phyloP scores from a whole-genome alignment of 2,888 invertebrate species.

The Pediacus dermestoides region DNA sequence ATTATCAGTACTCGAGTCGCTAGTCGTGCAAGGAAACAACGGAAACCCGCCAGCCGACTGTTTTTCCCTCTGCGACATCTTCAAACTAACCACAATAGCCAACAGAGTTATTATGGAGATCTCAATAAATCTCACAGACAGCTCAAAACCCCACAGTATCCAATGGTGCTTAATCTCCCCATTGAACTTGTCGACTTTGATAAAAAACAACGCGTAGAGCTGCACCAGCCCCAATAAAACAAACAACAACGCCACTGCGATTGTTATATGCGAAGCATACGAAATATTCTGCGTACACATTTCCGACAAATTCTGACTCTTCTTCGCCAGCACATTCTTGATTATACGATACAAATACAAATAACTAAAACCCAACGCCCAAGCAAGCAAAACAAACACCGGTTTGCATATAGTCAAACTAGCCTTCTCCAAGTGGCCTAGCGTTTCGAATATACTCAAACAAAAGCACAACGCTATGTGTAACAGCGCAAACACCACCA shows the following conservation, averaged over 20 bases:
- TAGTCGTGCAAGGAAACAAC: constrained; percentile 76
- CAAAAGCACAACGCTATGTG: constrained; percentile 79
- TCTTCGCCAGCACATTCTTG: constrained; percentile 69
- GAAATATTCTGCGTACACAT: constrained; percentile 74
- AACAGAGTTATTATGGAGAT: constrained; percentile 81
- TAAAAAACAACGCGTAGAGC: constrained; percentile 73
- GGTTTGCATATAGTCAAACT: constrained; percentile 74
- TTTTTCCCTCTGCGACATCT: constrained; percentile 69
- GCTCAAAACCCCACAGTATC: constrained; percentile 91
- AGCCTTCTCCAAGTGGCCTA: constrained; percentile 46
- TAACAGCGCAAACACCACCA: constrained; percentile 73
- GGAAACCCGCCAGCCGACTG: constrained; percentile 70
- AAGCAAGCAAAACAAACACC: constrained; percentile 80
- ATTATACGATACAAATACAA: constrained; percentile 78
- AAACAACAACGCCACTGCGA: constrained; percentile 82
- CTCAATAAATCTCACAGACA: constrained; percentile 79
- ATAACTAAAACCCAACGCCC: constrained; percentile 80
- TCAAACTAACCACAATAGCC: constrained; percentile 78
- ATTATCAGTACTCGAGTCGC: constrained; percentile 80
- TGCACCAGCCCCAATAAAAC: constrained; percentile 79
- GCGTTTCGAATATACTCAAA: constrained; percentile 72
- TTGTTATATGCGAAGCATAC: constrained; percentile 84
- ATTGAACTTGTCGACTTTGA: constrained; percentile 52
- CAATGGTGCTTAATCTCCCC: constrained; percentile 70
- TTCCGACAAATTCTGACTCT: constrained; percentile 75